Percentiles rank a stretch among this genome's conserved stretches.
Conservation (phyloP, 2,797 vertebrate species). For the Leuciscus waleckii region DNA sequence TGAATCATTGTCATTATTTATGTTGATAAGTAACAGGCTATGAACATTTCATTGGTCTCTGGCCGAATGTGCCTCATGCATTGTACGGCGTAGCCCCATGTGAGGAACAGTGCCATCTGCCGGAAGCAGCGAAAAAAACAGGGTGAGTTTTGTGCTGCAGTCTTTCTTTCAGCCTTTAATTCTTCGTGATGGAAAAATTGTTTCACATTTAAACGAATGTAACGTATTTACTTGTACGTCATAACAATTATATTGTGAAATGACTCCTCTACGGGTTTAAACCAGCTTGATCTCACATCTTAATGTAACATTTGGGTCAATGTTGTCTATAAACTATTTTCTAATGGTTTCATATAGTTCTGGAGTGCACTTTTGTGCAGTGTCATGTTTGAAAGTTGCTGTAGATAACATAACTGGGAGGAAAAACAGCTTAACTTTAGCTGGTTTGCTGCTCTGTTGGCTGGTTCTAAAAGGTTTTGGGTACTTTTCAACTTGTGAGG, state of each 20-base stretch:
- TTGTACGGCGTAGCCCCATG: slow-evolving; percentile 15
- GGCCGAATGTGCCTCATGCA: not conserved
- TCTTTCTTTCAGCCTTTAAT: not conserved
- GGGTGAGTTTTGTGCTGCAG: not conserved
- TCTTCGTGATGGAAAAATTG: not conserved
- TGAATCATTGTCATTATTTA: not conserved
- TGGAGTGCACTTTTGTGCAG: not conserved
- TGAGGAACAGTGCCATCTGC: slow-evolving; percentile 77
- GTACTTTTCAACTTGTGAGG: not conserved
- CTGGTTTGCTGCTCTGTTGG: not conserved
- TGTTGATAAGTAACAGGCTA: not conserved
- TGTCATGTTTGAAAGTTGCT: not conserved
- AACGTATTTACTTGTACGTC: not conserved
- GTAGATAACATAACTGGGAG: not conserved
- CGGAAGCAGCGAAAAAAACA: slow-evolving; percentile 51
- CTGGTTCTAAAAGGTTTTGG: not conserved
- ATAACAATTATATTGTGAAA: not conserved
- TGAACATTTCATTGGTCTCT: not conserved
- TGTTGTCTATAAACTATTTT: not conserved
- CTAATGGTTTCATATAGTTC: not conserved
- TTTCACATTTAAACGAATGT: not conserved
- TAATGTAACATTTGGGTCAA: not conserved
- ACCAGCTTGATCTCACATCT: too few relatives aligned
- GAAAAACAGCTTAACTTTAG: not conserved
- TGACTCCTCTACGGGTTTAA: not conserved